Evolutionary conservation across 1,140 invertebrate genomes (phyloP), one percentile per base, ranked within the genome.

Genomic region (Pteromalus puparum): DNA sequence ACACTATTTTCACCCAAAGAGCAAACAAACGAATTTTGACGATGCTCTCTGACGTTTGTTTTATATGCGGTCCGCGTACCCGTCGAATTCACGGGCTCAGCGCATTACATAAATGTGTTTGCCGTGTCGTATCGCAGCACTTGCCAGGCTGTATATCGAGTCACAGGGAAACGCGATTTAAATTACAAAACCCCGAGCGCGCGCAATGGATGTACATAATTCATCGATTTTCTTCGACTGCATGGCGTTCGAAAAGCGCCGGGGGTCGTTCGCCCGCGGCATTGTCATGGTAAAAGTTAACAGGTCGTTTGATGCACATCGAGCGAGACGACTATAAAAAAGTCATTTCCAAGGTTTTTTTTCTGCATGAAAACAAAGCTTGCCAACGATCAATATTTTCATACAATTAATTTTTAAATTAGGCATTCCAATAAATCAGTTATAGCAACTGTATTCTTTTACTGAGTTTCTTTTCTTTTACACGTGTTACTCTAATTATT

Each of bases 281-380:
- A 80, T 70, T 80, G 67, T 48, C 68, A 79, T 79, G 78, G 67
- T 70, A 70, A 80, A 70, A 70, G 78, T 70, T 80, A 70, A 72
- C 30, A 46, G 61, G 13, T 0, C 5, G 12, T 42, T 65, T 28
- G 53, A 67, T 42, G 67, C 78, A 42, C 38, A 80, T n/a, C 61
- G 28, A 70, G 10, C 73, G 34, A 7, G 10, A 34, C 26, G 26
- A 13, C 48, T 34, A 61, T 77, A 77, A 77, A 77, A 77, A 77
- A 77, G 7, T 61, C 28, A 77, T 77, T 77, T 24, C 38, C 4
- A 76, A 15, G 46, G 28, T 76, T 53, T 76, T 76, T 12, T n/a
- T 67, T 67, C 24, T 26, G 65, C 65, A 26, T 6, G 38, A 42
- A 42, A 10, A 42, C 1, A 42, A 42, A 42, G 7, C 38, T 42